A percentile compares a stretch with the other conserved stretches of the same genome.
Evolutionary conservation across 23 tunicate genomes (phyloP).

Genomic region (Trididemnum nubilum): DNA sequence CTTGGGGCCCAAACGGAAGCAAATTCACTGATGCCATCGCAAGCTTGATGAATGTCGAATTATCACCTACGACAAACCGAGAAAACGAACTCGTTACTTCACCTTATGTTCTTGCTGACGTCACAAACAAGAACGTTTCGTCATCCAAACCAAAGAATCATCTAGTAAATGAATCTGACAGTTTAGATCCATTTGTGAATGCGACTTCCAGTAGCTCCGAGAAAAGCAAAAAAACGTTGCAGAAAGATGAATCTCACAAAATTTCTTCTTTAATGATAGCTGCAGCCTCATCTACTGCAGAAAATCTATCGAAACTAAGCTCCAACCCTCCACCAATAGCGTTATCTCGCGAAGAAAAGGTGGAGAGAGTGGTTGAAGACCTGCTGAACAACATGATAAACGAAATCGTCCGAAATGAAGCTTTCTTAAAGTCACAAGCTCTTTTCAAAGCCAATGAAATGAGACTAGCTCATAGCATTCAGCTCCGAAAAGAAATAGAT

Average conservation of each 20-base stretch:
- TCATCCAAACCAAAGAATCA: background rate
- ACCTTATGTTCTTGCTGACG: background rate
- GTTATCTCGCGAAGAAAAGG: background rate
- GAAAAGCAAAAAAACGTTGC: background rate
- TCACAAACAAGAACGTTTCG: constrained; percentile 6
- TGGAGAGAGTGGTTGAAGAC: background rate
- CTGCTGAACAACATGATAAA: background rate
- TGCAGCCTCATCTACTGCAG: background rate
- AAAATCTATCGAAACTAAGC: background rate
- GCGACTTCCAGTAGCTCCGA: background rate
- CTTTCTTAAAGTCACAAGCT: background rate
- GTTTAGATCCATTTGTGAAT: background rate
- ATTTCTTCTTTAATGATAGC: background rate
- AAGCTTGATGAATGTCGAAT: background rate
- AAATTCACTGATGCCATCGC: constrained; percentile 15
- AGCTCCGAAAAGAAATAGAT: background rate
- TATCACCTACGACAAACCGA: background rate
- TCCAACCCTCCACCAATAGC: background rate
- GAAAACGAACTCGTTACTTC: background rate
- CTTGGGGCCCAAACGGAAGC: constrained; percentile 59
- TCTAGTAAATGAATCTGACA: too few relatives aligned
- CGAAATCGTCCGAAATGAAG: background rate
- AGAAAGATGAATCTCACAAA: background rate
- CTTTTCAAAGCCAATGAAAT: constrained; percentile 12
- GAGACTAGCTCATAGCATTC: background rate